Percentiles rank a stretch among this genome's conserved stretches.
These are phyloP conservation scores for honey bee (Apis mellifera) DNA, from an alignment of 1,140 invertebrate species.

Conservation along the genomic window DNA sequence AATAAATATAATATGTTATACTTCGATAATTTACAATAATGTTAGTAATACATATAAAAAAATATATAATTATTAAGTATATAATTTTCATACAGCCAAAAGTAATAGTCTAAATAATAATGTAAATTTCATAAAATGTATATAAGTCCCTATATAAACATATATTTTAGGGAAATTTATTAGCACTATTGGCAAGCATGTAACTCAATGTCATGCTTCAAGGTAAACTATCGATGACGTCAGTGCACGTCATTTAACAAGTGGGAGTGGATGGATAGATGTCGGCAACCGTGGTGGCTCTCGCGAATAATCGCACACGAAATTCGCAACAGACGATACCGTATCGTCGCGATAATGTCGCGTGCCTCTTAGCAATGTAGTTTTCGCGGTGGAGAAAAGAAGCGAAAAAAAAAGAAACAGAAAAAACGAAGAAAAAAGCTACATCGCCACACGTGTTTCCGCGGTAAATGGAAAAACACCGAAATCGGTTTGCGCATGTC, in stretches of 20 bases:
- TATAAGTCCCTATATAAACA: neutral
- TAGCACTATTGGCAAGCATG: conserved; percentile 71
- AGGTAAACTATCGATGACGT: conserved; percentile 82
- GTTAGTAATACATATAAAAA: neutral
- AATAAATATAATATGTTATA: neutral
- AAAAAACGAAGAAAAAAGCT: conserved; percentile 39
- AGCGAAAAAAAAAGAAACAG: neutral
- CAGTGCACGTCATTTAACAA: conserved; percentile 81
- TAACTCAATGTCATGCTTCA: conserved; percentile 81
- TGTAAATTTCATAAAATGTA: too few relatives aligned
- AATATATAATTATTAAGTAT: too few relatives aligned
- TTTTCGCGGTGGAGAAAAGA: conserved; percentile 30
- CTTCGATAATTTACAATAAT: neutral
- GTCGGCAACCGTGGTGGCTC: conserved; percentile 67
- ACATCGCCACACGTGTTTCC: conserved; percentile 71
- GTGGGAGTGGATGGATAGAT: conserved; percentile 80
- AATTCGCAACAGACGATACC: conserved; percentile 66
- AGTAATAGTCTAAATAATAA: too few relatives aligned
- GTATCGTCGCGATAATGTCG: conserved; percentile 69
- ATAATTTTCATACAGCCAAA: too few relatives aligned
- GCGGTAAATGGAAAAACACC: conserved; percentile 80
- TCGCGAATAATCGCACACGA: conserved; percentile 70
- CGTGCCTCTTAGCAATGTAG: conserved; percentile 69
- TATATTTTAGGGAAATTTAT: conserved; percentile 12
- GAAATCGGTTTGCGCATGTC: conserved; percentile 78